Evolutionary conservation across 2,113 vertebrate species (phyloP).

Genomic region (Oceanites oceanicus): DNA sequence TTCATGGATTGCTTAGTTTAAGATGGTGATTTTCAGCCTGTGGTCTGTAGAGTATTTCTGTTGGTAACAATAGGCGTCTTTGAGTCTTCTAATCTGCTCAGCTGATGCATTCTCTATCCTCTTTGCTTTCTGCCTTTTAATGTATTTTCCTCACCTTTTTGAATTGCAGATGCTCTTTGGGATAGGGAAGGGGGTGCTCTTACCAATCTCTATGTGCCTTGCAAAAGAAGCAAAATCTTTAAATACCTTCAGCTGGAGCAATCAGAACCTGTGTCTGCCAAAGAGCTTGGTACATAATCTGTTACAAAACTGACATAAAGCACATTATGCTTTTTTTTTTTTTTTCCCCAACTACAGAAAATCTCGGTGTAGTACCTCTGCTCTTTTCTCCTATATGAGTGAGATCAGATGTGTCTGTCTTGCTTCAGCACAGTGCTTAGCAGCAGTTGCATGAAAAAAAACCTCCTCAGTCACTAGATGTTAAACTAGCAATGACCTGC

Average conservation of each 20-base stretch:
- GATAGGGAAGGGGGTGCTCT: neutral
- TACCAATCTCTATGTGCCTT: neutral
- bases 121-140: conserved; percentile 9
- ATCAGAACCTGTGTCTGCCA: neutral
- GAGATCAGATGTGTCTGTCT: neutral
- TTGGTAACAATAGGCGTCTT: neutral
- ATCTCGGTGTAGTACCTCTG: neutral
- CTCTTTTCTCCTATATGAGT: neutral
- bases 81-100: conserved; percentile 20
- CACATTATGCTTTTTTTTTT: neutral
- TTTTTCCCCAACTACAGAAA: neutral
- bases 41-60: conserved; percentile 1
- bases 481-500: neutral
- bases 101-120: neutral
- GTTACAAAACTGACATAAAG: neutral
- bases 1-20: neutral
- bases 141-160: neutral
- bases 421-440: neutral
- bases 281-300: neutral
- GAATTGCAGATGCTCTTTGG: neutral
- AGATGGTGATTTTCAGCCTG: conserved; percentile 9
- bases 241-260: neutral
- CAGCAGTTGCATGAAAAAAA: neutral
- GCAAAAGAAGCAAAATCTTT: neutral
- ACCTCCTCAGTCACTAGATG: neutral